Evolutionary conservation across 1,140 invertebrate genomes (phyloP), one percentile per base, ranked within the genome.

Genomic region (Ceratina calcarata): DNA sequence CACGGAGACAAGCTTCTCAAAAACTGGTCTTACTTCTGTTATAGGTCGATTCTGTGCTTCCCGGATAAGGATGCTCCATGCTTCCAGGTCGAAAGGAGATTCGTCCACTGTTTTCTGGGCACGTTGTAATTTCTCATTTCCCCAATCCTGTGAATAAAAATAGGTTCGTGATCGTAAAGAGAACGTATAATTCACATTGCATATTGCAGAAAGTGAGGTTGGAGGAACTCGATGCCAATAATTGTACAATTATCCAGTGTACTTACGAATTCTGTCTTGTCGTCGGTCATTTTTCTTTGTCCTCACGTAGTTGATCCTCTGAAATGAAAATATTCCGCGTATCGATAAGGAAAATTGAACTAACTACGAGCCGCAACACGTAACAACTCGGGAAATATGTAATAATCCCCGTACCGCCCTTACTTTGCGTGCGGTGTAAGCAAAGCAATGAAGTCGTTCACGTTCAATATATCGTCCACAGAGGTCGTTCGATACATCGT

Each of bases 51-150:
- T 96, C 93, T 99, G 96, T 3, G 98, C 96, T 94, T 99, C 98
- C 83, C 98, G 94, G 4, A 99, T 95, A 32, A 99, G 94, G 64
- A 99, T 95, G 80, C 98, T 98, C 99, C 99, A 99, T 53, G 98
- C 98, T 92, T 99, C 99, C 37, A 99, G 95, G 92, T 99, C 98
- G 91, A 98, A 99, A 0, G 95, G 95, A 85, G 98, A 97, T 64
- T 97, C 95, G 89, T 98, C 96, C 0, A 97, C 95, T 13, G 96
- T 96, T 83, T 96, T 95, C 88, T 97, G 96, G 32, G 97, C 96
- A 69, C 96, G 93, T 83, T 95, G 95, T 60, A 98, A 91, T 62
- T 97, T 96, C 86, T 98, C 97, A 90, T 97, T 97, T 2, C 96
- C 96, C 96, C 97, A 97, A 91, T 97, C 96, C 96, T 97, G 80